A percentile compares a stretch with the other conserved stretches of the same genome.
phyloP scores from a whole-genome alignment of 2,113 vertebrate genomes.

The Natator depressus region DNA sequence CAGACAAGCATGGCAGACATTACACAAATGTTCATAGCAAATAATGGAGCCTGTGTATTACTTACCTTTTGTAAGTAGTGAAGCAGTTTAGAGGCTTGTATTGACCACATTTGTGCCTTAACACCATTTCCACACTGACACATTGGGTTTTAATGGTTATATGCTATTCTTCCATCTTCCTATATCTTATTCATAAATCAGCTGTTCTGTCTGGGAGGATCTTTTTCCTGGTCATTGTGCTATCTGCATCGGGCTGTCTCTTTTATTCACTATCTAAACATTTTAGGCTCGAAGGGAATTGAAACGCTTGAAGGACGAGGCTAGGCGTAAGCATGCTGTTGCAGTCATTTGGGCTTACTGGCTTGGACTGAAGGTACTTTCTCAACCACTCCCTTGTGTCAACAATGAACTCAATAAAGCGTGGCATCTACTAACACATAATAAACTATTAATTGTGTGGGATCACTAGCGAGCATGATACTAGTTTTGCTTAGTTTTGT shows the following conservation, averaged over 20 bases:
- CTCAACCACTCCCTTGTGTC: conserved; percentile 65
- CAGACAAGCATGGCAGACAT: not conserved
- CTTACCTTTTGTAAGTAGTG: accelerated
- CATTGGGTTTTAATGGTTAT: not conserved
- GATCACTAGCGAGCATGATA: conserved; percentile 28
- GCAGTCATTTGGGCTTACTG: conserved; percentile 99
- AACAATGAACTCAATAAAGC: conserved; percentile 37
- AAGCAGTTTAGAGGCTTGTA: not conserved
- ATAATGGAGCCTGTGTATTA: not conserved
- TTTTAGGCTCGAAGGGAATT: conserved; percentile 98
- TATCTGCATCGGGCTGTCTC: conserved; percentile 78
- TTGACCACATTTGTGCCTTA: not conserved
- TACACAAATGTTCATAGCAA: not conserved
- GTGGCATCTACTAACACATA: conserved; percentile 74
- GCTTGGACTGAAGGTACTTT: conserved; percentile 99
- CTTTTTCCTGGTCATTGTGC: conserved; percentile 70
- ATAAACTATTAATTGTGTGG: conserved; percentile 4
- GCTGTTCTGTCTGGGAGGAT: conserved; percentile 62
- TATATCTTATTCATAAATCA: not conserved
- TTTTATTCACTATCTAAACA: conserved; percentile 83
- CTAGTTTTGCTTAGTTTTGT: conserved; percentile 27
- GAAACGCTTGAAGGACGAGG: conserved; percentile 97
- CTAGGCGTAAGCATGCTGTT: conserved; percentile 97
- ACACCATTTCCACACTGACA: not conserved
- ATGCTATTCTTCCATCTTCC: conserved; percentile 7